Base-by-base conservation (phyloP, 2,113 vertebrate genomes). In the Prionailurus bengalensis region DNA sequence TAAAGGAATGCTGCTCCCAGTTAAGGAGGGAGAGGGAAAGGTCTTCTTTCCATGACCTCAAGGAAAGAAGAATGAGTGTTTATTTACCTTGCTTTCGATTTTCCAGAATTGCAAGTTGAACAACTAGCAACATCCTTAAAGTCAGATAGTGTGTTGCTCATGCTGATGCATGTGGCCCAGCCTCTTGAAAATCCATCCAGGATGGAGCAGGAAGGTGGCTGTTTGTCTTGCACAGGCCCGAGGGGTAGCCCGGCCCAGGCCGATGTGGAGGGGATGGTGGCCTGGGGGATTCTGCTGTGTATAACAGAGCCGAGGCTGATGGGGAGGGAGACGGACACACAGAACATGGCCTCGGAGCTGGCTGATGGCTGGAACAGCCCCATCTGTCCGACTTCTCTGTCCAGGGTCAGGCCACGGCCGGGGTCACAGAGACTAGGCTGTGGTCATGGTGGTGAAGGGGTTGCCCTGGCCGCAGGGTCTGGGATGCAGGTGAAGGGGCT, bases 221-320 rank as follows among this genome's bases (percentile, higher is more conserved):
- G 33, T 33, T 55, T 48, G 39, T 45, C 29, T 79, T 36, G 53
- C 80, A 78, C 1, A 23, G 27, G 36, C 29, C 61, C 29, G 2
- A 17, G 53, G 39, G 27, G 27, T 7, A 36, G 65, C 51, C 51
- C 23, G 0, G 15, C 15, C 7, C 42, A 19, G 31, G n/a, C 21
- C 0, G 29, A 25, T 17, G 2, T 14, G 21, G 55, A 70, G 76
- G 17, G n/a, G 39, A 1, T 0, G 2, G 65, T 0, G 21, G 36
- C 36, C 88, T 19, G 42, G 51, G 55, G 12, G 78, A 58, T 39
- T 1, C 53, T 66, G 53, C 78, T n/a, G 42, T 36, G 80, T 13
- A 31, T 13, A 55, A n/a, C 68, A 42, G 55, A 89, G 33, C 81
- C 31, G 4, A 66, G 33, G n/a, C 42, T n/a, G 10, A 11, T 0